A percentile compares a stretch with the other conserved stretches of the same genome.
Conservation (phyloP, 2,888 invertebrate species). For the Synanthedon formicaeformis region DNA sequence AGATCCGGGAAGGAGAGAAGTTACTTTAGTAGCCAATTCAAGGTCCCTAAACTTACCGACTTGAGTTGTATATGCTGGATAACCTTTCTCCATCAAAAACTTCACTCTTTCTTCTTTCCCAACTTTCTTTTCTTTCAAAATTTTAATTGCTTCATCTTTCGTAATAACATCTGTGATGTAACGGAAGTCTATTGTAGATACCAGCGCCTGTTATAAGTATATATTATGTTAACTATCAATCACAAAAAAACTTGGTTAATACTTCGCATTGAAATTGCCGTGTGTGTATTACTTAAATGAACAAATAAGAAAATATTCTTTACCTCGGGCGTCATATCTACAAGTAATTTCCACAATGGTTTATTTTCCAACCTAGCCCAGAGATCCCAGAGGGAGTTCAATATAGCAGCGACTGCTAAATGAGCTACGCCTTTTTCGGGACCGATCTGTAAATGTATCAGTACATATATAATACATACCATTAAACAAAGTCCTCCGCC, state of each 20-base stretch:
- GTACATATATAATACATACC: too few relatives aligned
- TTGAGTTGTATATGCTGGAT: slow-evolving; percentile 90
- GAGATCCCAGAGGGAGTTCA: slow-evolving; percentile 94
- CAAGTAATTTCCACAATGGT: slow-evolving; percentile 88
- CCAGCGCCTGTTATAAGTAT: slow-evolving; percentile 74
- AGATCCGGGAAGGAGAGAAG: too few relatives aligned
- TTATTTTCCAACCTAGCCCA: slow-evolving; percentile 88
- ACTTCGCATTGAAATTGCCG: not conserved
- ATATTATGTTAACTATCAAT: too few relatives aligned
- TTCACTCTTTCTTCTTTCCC: slow-evolving; percentile 75
- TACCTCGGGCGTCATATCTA: slow-evolving; percentile 85
- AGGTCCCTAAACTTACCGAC: slow-evolving; percentile 63
- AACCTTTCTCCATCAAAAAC: slow-evolving; percentile 75
- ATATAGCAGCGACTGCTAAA: slow-evolving; percentile 86
- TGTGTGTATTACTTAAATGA: not conserved
- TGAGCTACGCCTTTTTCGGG: slow-evolving; percentile 93
- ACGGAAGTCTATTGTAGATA: slow-evolving; percentile 90
- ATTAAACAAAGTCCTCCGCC: too few relatives aligned
- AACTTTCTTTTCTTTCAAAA: slow-evolving; percentile 71
- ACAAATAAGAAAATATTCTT: not conserved
- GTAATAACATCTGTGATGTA: slow-evolving; percentile 86
- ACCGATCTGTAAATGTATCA: slow-evolving; percentile 73
- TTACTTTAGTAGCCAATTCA: too few relatives aligned
- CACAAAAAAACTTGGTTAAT: too few relatives aligned
- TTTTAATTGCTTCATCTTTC: slow-evolving; percentile 81